These are phyloP conservation scores for Poeciliopsis prolifica DNA, from an alignment of 2,113 vertebrate genomes.

Conservation along the genomic window DNA sequence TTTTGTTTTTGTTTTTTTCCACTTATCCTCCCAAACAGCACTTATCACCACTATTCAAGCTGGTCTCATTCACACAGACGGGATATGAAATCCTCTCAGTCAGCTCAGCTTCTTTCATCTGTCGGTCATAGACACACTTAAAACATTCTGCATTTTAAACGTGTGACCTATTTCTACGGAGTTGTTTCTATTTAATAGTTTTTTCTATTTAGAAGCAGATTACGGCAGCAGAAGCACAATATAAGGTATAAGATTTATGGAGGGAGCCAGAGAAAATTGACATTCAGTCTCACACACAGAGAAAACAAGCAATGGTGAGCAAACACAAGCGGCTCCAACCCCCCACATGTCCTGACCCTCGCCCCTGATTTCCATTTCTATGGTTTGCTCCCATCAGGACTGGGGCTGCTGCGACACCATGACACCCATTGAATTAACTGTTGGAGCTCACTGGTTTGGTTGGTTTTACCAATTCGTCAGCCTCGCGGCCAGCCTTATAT, in stretches of 20 bases:
- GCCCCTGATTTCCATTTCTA: conserved; percentile 73
- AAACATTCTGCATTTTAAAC: conserved; percentile 28
- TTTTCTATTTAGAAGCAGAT: conserved; percentile 15
- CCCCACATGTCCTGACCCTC: conserved; percentile 43
- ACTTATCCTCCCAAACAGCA: conserved; percentile 32
- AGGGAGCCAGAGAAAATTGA: conserved; percentile 21
- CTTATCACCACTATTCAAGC: conserved; percentile 37
- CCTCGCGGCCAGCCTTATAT: conserved; percentile 58
- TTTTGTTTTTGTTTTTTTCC: neutral
- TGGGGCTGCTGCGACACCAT: conserved; percentile 39
- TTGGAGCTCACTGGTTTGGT: conserved; percentile 28
- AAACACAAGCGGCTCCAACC: conserved; percentile 39
- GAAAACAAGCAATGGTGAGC: conserved; percentile 37
- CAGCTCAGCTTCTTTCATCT: conserved; percentile 24
- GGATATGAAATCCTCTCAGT: conserved; percentile 12
- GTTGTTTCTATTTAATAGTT: neutral
- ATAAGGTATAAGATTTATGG: conserved; percentile 16
- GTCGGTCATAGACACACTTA: conserved; percentile 27
- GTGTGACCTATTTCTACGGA: conserved; percentile 12
- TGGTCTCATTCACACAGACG: conserved; percentile 50
- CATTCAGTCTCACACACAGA: conserved; percentile 32
- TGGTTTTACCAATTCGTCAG: conserved; percentile 38
- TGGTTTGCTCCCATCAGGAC: conserved; percentile 58
- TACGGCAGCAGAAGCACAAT: conserved; percentile 17
- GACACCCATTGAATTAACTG: conserved; percentile 67